Evolutionary conservation across 2,888 invertebrate species (phyloP).

Genomic region (Drosophila atroscutellata): DNA sequence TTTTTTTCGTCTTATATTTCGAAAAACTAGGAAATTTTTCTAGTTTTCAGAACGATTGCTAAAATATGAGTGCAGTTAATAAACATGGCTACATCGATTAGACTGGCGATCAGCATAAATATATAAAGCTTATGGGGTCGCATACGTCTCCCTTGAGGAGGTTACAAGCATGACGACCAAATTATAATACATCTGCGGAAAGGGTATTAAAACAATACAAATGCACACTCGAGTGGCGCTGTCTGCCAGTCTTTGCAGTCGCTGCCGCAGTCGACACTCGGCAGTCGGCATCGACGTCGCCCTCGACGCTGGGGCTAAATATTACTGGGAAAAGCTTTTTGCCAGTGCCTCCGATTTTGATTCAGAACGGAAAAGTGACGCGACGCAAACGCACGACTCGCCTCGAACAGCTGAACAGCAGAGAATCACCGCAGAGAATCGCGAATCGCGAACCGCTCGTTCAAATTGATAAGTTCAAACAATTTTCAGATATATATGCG

Average conservation of each 20-base stretch:
- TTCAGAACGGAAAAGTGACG: constrained; percentile 76
- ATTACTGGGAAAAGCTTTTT: constrained; percentile 75
- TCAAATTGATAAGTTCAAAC: constrained; percentile 32
- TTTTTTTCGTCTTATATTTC: no score
- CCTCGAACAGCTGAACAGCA: constrained; percentile 10
- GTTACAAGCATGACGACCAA: neutral
- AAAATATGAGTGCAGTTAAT: neutral
- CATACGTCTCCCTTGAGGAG: neutral
- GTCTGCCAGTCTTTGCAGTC: constrained; percentile 4
- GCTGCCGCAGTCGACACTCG: constrained; percentile 9
- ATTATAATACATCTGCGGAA: neutral
- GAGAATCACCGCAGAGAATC: constrained; percentile 28
- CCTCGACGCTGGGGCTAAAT: constrained; percentile 24
- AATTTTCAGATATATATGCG: constrained; percentile 17
- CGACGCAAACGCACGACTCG: constrained; percentile 64
- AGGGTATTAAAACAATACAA: constrained; percentile 6
- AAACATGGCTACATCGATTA: no score
- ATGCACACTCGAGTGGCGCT: constrained; percentile 11
- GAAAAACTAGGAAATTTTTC: no score
- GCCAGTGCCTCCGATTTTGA: constrained; percentile 56
- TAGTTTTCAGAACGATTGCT: no score
- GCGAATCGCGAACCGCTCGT: constrained; percentile 40
- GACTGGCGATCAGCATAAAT: neutral
- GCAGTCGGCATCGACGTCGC: constrained; percentile 13
- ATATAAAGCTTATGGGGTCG: neutral